These are phyloP conservation scores for Tupaia tana DNA, from an alignment of 2,113 vertebrate species.

Conservation along the genomic window DNA sequence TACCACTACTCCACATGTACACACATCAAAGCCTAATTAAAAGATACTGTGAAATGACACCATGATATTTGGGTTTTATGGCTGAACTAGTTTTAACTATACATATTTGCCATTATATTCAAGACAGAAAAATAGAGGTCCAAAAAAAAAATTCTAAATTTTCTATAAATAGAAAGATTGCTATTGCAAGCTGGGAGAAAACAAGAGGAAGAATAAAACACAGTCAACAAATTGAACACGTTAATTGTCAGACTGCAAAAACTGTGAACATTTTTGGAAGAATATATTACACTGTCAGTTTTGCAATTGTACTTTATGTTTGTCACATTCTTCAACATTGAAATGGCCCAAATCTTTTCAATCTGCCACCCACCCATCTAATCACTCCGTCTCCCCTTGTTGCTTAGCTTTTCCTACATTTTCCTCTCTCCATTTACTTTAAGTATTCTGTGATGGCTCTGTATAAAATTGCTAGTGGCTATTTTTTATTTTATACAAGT, in stretches of 20 bases:
- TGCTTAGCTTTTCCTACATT: background rate
- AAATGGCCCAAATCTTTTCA: background rate
- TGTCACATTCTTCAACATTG: background rate
- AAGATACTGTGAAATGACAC: background rate
- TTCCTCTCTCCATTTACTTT: background rate
- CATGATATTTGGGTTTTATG: background rate
- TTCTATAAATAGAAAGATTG: background rate
- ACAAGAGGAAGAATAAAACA: background rate
- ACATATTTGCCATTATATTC: background rate
- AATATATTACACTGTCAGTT: background rate
- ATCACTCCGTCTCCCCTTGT: background rate
- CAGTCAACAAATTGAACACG: background rate
- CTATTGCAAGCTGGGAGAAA: background rate
- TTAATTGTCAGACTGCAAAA: background rate
- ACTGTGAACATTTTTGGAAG: background rate
- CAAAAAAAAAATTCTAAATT: background rate
- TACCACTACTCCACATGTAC: background rate
- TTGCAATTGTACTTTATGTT: background rate
- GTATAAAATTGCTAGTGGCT: background rate
- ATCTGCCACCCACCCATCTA: background rate
- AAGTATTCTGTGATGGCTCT: background rate
- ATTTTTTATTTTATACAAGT: background rate
- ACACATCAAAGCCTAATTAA: background rate
- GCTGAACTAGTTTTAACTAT: background rate
- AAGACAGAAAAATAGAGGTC: background rate